phyloP scores from a whole-genome alignment of 2,113 vertebrate genomes.

The Calidris pygmaea region DNA sequence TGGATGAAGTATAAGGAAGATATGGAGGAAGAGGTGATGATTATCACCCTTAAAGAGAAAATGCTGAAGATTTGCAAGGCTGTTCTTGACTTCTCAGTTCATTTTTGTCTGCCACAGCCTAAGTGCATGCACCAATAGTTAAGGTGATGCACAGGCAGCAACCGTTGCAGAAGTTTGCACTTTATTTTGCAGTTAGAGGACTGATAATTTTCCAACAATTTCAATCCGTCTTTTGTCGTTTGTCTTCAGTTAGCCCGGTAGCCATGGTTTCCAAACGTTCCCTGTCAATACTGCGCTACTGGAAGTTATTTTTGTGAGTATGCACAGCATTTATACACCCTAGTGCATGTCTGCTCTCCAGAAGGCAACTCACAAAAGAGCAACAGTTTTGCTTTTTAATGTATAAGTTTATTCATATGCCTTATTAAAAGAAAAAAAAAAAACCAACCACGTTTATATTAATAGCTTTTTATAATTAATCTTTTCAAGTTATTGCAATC shows the following conservation, averaged over 20 bases:
- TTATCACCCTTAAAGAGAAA: neutral
- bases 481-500: neutral
- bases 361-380: neutral
- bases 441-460: neutral
- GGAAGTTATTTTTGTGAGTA: neutral
- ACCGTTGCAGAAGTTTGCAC: neutral
- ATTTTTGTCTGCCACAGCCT: neutral
- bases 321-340: neutral
- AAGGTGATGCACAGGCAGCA: neutral
- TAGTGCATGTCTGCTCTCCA: neutral
- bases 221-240: neutral
- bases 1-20: neutral
- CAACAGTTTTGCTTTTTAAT: neutral
- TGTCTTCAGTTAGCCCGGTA: neutral
- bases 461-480: neutral
- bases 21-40: neutral
- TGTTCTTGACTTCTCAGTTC: neutral
- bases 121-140: rapidly evolving
- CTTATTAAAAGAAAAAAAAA: neutral
- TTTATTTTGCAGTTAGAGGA: neutral
- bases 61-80: neutral
- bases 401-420: neutral
- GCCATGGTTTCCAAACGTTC: neutral
- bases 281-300: neutral
- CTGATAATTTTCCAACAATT: neutral